Conservation (phyloP, 2,888 invertebrate species). For the Erebia palarica region DNA sequence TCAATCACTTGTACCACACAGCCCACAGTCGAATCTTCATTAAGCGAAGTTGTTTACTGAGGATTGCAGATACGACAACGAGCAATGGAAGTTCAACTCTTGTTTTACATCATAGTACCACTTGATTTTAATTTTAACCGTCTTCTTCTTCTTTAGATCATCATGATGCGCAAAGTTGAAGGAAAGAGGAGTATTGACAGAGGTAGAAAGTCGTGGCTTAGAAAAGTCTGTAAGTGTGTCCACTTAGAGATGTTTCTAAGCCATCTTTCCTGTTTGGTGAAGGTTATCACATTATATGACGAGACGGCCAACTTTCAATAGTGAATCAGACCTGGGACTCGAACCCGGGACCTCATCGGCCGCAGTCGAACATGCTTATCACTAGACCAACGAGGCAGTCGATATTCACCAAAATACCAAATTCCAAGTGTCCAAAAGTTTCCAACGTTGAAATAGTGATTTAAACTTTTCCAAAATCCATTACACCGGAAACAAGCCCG, state of each 20-base stretch:
- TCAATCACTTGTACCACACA: slow-evolving; percentile 39
- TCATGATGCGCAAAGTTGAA: too few relatives aligned
- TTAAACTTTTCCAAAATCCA: slow-evolving; percentile 14
- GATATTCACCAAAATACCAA: neutral
- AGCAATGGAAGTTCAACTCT: slow-evolving; percentile 29
- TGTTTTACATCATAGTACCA: slow-evolving; percentile 19
- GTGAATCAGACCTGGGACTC: too few relatives aligned
- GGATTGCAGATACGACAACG: slow-evolving; percentile 48
- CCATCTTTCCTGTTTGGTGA: too few relatives aligned
- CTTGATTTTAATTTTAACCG: neutral
- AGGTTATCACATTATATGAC: too few relatives aligned
- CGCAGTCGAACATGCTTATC: too few relatives aligned
- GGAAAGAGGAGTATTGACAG: too few relatives aligned
- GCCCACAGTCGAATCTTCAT: slow-evolving; percentile 59
- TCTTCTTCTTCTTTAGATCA: too few relatives aligned
- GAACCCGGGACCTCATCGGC: too few relatives aligned
- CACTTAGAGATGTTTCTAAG: too few relatives aligned
- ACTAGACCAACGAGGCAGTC: neutral
- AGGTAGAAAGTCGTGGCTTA: too few relatives aligned
- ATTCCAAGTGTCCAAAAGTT: slow-evolving; percentile 6
- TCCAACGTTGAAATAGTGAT: neutral
- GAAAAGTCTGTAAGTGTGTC: too few relatives aligned
- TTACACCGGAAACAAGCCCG: slow-evolving; percentile 16
- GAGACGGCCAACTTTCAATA: too few relatives aligned
- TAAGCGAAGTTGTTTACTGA: slow-evolving; percentile 58